These are phyloP conservation scores for Campoplex capitator DNA, from an alignment of 2,888 invertebrate genomes.

Conservation along the genomic window DNA sequence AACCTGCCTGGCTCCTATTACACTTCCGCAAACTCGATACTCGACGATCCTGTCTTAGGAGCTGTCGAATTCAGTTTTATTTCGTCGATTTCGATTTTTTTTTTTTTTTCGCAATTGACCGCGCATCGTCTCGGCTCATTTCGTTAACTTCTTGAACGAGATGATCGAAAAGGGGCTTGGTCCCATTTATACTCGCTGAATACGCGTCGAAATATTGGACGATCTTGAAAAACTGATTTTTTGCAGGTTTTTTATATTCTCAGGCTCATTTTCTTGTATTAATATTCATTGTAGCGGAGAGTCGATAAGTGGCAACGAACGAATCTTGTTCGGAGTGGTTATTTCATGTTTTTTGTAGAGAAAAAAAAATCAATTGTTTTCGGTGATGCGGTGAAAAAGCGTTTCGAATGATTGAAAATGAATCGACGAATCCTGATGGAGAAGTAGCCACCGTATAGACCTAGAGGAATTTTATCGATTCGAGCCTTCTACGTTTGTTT, in stretches of 20 bases:
- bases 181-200: neutral
- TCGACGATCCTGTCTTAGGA: neutral
- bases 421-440: neutral
- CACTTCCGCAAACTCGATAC: neutral
- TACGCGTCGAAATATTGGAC: neutral
- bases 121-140: neutral
- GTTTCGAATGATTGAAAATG: too few species aligned
- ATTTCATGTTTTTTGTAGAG: neutral
- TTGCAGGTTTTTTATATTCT: neutral
- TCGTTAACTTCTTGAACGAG: neutral
- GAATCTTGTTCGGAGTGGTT: too few species aligned
- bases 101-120: neutral
- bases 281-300: too few species aligned
- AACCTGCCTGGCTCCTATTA: neutral
- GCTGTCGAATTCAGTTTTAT: neutral
- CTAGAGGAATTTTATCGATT: constrained; percentile 56
- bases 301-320: too few species aligned
- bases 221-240: neutral
- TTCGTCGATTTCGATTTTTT: neutral
- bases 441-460: constrained; percentile 3
- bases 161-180: neutral
- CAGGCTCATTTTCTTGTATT: neutral
- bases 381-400: neutral
- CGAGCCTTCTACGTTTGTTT: constrained; percentile 27
- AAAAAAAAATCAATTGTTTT: neutral